Conservation (phyloP, 2,888 invertebrate genomes). For the Drosophila mercatorum region DNA sequence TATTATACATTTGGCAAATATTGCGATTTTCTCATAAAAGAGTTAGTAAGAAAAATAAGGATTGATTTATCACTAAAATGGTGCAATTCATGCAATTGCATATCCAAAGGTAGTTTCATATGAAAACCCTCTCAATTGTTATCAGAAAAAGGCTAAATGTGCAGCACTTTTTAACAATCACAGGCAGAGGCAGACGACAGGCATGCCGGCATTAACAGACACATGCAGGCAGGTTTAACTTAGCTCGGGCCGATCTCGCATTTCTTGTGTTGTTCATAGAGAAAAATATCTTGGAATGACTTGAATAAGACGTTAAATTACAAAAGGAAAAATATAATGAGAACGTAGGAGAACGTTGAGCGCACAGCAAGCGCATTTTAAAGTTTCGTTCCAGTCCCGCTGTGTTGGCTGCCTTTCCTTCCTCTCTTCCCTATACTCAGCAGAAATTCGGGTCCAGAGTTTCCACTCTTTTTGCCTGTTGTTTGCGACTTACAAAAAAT, state of each 20-base stretch:
- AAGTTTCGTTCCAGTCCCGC: slow-evolving; percentile 50
- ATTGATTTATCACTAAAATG: neutral
- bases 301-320: slow-evolving; percentile 79
- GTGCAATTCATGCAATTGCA: too few species aligned
- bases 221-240: slow-evolving; percentile 1
- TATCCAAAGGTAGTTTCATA: neutral
- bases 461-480: slow-evolving; percentile 1
- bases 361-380: slow-evolving; percentile 47
- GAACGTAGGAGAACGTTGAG: slow-evolving; percentile 36
- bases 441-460: neutral
- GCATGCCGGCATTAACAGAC: neutral
- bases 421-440: neutral
- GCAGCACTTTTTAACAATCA: neutral
- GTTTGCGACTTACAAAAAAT: slow-evolving; percentile 13
- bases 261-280: slow-evolving; percentile 37
- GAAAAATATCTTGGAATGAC: slow-evolving; percentile 55
- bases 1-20: too few species aligned
- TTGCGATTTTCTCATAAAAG: too few species aligned
- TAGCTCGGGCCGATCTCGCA: slow-evolving; percentile 12
- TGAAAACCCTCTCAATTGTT: neutral
- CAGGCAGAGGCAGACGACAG: neutral
- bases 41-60: too few species aligned
- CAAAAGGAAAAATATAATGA: slow-evolving; percentile 66
- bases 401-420: slow-evolving; percentile 35
- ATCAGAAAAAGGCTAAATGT: neutral